A percentile compares a stretch with the other conserved stretches of the same genome.
These are phyloP conservation scores for Leptatherina wallacei DNA, from an alignment of 2,797 vertebrate species.

Conservation along the genomic window DNA sequence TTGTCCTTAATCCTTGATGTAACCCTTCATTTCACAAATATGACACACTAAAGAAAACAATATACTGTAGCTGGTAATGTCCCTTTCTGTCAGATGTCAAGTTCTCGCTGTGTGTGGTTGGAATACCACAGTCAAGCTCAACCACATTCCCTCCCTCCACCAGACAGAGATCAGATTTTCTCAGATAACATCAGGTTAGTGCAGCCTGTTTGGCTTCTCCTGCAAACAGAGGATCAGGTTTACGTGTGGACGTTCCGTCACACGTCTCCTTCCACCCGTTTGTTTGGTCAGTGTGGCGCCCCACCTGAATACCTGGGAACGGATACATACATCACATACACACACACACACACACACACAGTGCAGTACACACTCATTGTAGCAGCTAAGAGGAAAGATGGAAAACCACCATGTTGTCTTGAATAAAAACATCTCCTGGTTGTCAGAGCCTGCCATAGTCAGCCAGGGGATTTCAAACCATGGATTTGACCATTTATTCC, in stretches of 20 bases:
- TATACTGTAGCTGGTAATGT: slow-evolving; percentile 22
- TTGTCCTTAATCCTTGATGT: slow-evolving; percentile 29
- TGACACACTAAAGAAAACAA: slow-evolving; percentile 46
- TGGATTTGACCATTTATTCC: slow-evolving; percentile 46
- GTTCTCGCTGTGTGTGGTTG: slow-evolving; percentile 52
- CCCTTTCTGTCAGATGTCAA: slow-evolving; percentile 23
- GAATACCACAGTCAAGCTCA: slow-evolving; percentile 34
- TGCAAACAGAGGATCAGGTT: slow-evolving; percentile 74
- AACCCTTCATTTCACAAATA: slow-evolving; percentile 39
- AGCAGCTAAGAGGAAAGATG: slow-evolving; percentile 14
- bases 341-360: background rate
- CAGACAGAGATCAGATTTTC: slow-evolving; percentile 55
- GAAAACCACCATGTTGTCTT: slow-evolving; percentile 45
- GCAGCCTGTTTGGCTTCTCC: slow-evolving; percentile 64
- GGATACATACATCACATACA: slow-evolving; percentile 10
- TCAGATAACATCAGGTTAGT: slow-evolving; percentile 69
- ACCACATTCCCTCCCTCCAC: slow-evolving; percentile 16
- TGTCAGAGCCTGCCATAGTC: slow-evolving; percentile 33
- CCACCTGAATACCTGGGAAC: slow-evolving; percentile 35
- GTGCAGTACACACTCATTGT: background rate
- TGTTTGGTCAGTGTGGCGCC: slow-evolving; percentile 70
- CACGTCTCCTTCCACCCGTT: slow-evolving; percentile 54
- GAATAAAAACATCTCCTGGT: slow-evolving; percentile 54
- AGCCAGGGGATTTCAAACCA: slow-evolving; percentile 55
- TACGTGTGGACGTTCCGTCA: slow-evolving; percentile 43